Base-by-base conservation (phyloP, 2,797 vertebrate genomes). In the Hoplostethus atlanticus region DNA sequence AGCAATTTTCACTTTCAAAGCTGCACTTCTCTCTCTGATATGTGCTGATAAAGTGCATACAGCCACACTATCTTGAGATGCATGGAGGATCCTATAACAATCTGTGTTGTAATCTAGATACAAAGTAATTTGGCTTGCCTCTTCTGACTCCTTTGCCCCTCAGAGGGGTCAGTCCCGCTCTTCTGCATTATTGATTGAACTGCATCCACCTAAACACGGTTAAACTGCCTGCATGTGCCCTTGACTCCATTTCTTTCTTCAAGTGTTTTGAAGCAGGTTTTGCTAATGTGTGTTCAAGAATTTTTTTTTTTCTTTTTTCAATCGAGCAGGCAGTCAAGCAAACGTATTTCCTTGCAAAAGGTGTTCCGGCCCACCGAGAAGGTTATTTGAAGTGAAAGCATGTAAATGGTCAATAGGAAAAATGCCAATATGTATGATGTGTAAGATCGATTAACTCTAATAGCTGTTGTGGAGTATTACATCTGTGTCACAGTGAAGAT, bases 131-230 rank as follows among this genome's bases (percentile, higher is more conserved):
- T 31, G 30, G 53, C 28, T 31, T 15, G 28, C 28, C 53, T 13
- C 15, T 12, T 54, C 21, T 21, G 21, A 21, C 21, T 21, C 21
- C 21, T 30, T 8, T 54, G 30, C 52, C 28, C 25, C 52, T 54
- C 30, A 10, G 9, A 30, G 16, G 5, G 10, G 6, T 1, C 55
- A 57, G 17, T 57, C 8, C 16, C 1, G 4, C 34, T 30, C 53
- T 65, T 62, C 62, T 74, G 60, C 15, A 47, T 30, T 50, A 68
- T 59, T 13, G 70, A 78, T 73, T 64, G 36, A 58, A 76, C 38
- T 51, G 38, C 59, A 59, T 47, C 12, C 6, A 12, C 15, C 36
- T 55, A 51, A 76, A 63, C 53, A 57, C 50, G 42, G 28, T 54
- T 56, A 51, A 17, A 51, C 47, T 50, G 53, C 42, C 36, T 6